These are phyloP conservation scores for Drosophila colorata DNA, from an alignment of 2,888 invertebrate species.

Conservation along the genomic window DNA sequence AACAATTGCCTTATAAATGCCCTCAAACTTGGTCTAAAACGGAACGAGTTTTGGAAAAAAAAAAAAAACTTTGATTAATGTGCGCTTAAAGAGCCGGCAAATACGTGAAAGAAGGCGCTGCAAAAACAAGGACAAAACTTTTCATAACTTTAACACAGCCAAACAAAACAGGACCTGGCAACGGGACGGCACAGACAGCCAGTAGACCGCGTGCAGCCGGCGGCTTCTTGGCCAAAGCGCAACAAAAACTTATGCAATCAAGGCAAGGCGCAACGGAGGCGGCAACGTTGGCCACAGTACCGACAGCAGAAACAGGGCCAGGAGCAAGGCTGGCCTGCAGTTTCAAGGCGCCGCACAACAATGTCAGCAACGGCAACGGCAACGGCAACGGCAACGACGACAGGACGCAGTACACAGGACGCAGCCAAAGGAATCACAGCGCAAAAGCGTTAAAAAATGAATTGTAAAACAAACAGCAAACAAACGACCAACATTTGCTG, in stretches of 20 bases:
- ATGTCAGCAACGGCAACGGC: constrained; percentile 60
- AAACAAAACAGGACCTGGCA: constrained; percentile 20
- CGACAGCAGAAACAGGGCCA: constrained; percentile 11
- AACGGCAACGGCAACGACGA: constrained; percentile 33
- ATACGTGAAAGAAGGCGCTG: constrained; percentile 31
- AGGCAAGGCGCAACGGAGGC: constrained; percentile 44
- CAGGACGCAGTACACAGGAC: constrained; percentile 8
- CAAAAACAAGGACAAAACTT: constrained; percentile 65
- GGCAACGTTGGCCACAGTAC: background rate
- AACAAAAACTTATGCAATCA: constrained; percentile 78
- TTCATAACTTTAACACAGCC: constrained; percentile 68
- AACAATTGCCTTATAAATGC: constrained; percentile 80
- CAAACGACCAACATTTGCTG: constrained; percentile 74
- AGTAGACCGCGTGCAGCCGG: constrained; percentile 67
- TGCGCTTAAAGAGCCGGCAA: constrained; percentile 77
- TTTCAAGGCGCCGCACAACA: constrained; percentile 76
- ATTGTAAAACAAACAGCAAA: constrained; percentile 76
- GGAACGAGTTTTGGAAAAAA: constrained; percentile 48
- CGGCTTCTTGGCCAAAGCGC: constrained; percentile 69
- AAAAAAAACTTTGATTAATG: constrained; percentile 77
- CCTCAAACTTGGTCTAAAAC: constrained; percentile 65
- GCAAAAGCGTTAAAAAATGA: constrained; percentile 76
- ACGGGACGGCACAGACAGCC: constrained; percentile 14
- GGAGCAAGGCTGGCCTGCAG: constrained; percentile 40
- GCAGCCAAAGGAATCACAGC: constrained; percentile 64